Evolutionary conservation across 1,140 invertebrate genomes (phyloP).

Genomic region (Gonatopus flavifemur): DNA sequence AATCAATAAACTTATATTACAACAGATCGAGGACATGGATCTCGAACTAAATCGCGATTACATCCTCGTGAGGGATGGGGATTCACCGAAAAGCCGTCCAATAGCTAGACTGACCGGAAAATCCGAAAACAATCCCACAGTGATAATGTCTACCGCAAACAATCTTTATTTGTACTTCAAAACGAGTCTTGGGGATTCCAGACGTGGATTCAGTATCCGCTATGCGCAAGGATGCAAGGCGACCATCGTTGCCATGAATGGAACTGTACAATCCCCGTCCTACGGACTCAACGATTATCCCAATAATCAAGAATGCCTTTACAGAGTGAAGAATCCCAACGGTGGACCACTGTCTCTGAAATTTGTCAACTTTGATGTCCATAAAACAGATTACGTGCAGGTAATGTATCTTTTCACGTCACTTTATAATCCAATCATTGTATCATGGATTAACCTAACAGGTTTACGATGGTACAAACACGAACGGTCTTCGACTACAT

Average conservation of each 20-base stretch:
- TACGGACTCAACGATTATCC: slow-evolving; percentile 83
- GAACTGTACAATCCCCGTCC: slow-evolving; percentile 85
- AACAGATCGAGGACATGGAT: slow-evolving; percentile 82
- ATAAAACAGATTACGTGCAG: slow-evolving; percentile 84
- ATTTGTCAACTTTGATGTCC: slow-evolving; percentile 84
- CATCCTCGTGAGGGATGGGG: slow-evolving; percentile 86
- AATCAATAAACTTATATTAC: not conserved
- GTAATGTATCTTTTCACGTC: slow-evolving; percentile 40
- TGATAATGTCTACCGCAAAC: slow-evolving; percentile 88
- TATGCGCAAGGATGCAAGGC: slow-evolving; percentile 87
- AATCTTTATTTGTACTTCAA: slow-evolving; percentile 90
- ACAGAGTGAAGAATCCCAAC: slow-evolving; percentile 81
- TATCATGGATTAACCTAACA: slow-evolving; percentile 31
- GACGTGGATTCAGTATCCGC: slow-evolving; percentile 87
- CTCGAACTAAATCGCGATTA: slow-evolving; percentile 84
- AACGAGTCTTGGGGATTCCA: slow-evolving; percentile 84
- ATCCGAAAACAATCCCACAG: slow-evolving; percentile 74
- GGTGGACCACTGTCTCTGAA: slow-evolving; percentile 83
- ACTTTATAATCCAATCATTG: not conserved
- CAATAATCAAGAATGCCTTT: slow-evolving; percentile 89
- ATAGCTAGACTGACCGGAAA: slow-evolving; percentile 82
- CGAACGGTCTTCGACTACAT: slow-evolving; percentile 82
- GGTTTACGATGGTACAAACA: slow-evolving; percentile 86
- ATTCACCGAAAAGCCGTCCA: slow-evolving; percentile 78
- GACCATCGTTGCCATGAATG: slow-evolving; percentile 77